These are phyloP conservation scores for Propithecus coquereli DNA, from an alignment of 2,113 vertebrate genomes.

Conservation along the genomic window DNA sequence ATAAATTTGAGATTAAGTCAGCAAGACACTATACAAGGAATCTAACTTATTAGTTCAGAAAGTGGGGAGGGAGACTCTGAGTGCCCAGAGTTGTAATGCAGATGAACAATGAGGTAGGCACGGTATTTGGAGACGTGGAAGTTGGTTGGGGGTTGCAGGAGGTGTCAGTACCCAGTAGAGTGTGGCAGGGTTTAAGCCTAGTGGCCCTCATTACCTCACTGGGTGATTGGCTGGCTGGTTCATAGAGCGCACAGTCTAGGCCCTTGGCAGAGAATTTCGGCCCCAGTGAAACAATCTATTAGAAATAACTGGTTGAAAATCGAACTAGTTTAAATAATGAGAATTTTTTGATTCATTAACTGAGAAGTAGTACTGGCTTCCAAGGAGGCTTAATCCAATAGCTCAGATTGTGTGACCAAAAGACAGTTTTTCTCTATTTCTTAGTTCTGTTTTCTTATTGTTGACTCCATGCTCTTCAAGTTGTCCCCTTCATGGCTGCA, in stretches of 20 bases:
- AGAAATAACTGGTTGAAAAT: conserved; percentile 6
- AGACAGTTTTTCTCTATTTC: background rate
- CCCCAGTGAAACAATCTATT: background rate
- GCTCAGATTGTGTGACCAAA: background rate
- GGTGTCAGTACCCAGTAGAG: background rate
- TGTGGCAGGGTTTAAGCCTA: background rate
- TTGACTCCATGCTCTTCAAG: background rate
- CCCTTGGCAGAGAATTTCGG: background rate
- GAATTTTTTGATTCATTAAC: background rate
- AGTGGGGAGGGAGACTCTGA: background rate
- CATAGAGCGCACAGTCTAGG: background rate
- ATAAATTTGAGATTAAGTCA: background rate
- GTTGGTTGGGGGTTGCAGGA: background rate
- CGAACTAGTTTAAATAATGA: background rate
- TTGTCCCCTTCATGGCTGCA: background rate
- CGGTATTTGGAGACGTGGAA: too few relatives aligned
- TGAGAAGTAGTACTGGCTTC: background rate
- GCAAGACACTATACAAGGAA: background rate
- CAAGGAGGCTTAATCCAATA: background rate
- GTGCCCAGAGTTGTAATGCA: too few relatives aligned
- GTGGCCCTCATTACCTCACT: fast-evolving
- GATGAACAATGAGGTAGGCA: background rate
- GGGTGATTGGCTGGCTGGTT: too few relatives aligned
- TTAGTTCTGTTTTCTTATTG: background rate
- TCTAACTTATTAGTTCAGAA: background rate